Conservation (phyloP, 2,797 vertebrate genomes). For the Danio aesculapii region DNA sequence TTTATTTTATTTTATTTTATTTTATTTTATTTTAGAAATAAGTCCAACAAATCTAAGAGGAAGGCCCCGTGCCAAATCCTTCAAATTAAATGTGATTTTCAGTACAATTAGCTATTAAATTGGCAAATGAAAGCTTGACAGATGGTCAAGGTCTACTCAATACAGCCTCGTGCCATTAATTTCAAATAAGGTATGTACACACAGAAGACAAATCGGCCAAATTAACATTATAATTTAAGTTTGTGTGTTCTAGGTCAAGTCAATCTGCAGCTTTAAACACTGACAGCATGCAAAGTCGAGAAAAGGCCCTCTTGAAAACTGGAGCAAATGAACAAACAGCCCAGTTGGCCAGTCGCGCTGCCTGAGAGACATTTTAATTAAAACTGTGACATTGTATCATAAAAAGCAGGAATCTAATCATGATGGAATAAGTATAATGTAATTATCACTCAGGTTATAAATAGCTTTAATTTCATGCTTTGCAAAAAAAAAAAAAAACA, state of each 20-base stretch:
- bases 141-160: conserved; percentile 46
- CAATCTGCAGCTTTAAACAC: conserved; percentile 61
- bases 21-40: too few species aligned
- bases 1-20: too few species aligned
- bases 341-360: conserved; percentile 65
- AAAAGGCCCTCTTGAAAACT: conserved; percentile 58
- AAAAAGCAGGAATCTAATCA: conserved; percentile 78
- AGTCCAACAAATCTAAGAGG: not conserved
- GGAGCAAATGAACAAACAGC: conserved; percentile 71
- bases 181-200: conserved; percentile 63
- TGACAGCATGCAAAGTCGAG: conserved; percentile 55
- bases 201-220: conserved; percentile 65
- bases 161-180: conserved; percentile 43
- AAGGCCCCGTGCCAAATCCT: not conserved
- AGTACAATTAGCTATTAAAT: conserved; percentile 34
- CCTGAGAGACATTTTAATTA: conserved; percentile 77
- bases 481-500: conserved; percentile 73
- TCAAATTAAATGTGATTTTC: conserved; percentile 26
- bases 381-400: conserved; percentile 79
- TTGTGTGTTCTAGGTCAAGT: conserved; percentile 46
- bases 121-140: conserved; percentile 51
- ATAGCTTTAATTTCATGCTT: conserved; percentile 83
- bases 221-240: conserved; percentile 65
- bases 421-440: conserved; percentile 80
- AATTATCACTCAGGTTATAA: conserved; percentile 81